Percentiles rank a stretch among this genome's conserved stretches.
These are phyloP conservation scores for Platygyra sinensis DNA, from an alignment of 64 coral and sea anemone genomes.

Conservation along the genomic window DNA sequence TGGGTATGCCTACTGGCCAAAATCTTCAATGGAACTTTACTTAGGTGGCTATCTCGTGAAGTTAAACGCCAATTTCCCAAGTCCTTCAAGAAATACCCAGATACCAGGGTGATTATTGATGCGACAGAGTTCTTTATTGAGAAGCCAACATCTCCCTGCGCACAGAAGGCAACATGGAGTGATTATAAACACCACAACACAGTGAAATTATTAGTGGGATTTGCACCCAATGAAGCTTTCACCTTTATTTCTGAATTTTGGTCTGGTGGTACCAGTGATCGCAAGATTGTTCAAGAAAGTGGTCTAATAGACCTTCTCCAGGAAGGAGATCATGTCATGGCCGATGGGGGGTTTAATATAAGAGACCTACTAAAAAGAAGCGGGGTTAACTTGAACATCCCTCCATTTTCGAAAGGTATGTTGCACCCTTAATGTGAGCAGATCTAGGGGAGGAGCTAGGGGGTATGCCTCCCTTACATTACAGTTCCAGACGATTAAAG, in stretches of 20 bases:
- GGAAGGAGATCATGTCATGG: slow-evolving; percentile 38
- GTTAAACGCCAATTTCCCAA: slow-evolving; percentile 1
- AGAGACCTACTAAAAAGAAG: slow-evolving; percentile 20
- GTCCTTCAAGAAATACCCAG: slow-evolving; percentile 23
- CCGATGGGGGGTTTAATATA: slow-evolving; percentile 40
- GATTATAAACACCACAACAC: slow-evolving; percentile 54
- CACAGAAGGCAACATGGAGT: slow-evolving; percentile 24
- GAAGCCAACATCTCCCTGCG: slow-evolving; percentile 39
- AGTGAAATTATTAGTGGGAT: not conserved
- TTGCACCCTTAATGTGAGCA: not conserved
- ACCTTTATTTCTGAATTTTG: not conserved
- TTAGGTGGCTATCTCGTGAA: not conserved
- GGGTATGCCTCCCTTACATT: too few species aligned
- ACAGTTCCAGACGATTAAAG: too few species aligned
- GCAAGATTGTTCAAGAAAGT: slow-evolving; percentile 35
- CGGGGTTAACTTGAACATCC: slow-evolving; percentile 12
- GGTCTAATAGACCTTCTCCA: slow-evolving; percentile 40
- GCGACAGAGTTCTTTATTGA: slow-evolving; percentile 30
- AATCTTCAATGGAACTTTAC: slow-evolving; percentile 30
- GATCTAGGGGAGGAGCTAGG: too few species aligned
- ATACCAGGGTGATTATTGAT: slow-evolving; percentile 37
- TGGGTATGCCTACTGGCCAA: slow-evolving; percentile 32
- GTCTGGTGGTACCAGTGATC: slow-evolving; percentile 31
- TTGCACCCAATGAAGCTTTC: slow-evolving; percentile 6
- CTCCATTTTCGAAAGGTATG: not conserved